A percentile compares a stretch with the other conserved stretches of the same genome.
Evolutionary conservation across 2,113 vertebrate genomes (phyloP).

Genomic region (Athene cunicularia): DNA sequence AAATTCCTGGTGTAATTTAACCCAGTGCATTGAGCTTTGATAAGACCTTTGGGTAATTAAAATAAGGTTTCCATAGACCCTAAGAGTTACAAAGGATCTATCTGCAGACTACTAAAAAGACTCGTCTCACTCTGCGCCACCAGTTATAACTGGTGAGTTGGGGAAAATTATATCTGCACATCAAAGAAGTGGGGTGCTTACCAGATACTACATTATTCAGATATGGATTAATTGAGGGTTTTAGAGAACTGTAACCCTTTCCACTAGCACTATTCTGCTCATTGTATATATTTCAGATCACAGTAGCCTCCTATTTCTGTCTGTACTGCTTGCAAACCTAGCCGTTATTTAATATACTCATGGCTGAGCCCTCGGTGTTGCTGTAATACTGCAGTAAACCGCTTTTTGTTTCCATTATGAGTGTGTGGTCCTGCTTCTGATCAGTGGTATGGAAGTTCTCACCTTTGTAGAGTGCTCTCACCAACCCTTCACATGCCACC

Average conservation of each 20-base stretch:
- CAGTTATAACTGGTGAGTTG: background rate
- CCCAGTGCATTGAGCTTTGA: background rate
- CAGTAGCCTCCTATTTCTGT: background rate
- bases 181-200: background rate
- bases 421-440: background rate
- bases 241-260: background rate
- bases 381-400: background rate
- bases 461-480: background rate
- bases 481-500: background rate
- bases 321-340: background rate
- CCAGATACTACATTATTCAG: background rate
- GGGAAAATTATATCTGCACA: background rate
- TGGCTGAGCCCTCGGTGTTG: background rate
- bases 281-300: background rate
- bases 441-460: background rate
- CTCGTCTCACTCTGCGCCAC: background rate
- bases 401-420: background rate
- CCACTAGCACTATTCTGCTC: background rate
- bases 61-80: background rate
- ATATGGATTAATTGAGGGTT: background rate
- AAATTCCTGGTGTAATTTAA: background rate
- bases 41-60: background rate
- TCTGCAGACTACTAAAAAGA: background rate
- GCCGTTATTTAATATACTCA: background rate
- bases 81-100: background rate